Evolutionary conservation across 2,797 vertebrate species (phyloP).

Genomic region (Cuniculus paca): DNA sequence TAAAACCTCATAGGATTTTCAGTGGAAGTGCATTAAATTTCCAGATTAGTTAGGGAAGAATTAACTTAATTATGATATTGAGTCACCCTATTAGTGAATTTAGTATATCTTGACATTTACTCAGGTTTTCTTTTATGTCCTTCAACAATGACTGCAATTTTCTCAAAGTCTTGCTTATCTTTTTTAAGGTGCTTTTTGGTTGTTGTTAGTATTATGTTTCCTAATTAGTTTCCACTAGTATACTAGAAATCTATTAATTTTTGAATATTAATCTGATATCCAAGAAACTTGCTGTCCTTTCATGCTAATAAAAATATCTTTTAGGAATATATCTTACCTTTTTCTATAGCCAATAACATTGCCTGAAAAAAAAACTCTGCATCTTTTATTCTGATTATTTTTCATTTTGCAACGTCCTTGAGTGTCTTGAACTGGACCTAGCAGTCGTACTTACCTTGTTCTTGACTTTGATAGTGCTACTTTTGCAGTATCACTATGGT

Average conservation of each 20-base stretch:
- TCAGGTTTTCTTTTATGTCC: conserved; percentile 35
- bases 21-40: conserved; percentile 24
- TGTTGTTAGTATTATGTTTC: conserved; percentile 53
- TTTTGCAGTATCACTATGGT: conserved; percentile 23
- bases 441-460: neutral
- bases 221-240: conserved; percentile 30
- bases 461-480: neutral
- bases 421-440: neutral
- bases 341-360: neutral
- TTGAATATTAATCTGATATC: neutral
- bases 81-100: neutral
- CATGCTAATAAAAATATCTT: conserved; percentile 32
- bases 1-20: conserved; percentile 11
- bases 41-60: neutral
- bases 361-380: neutral
- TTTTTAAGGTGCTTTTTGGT: neutral
- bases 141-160: conserved; percentile 48
- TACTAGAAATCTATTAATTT: conserved; percentile 47
- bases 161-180: conserved; percentile 33
- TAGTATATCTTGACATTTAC: neutral
- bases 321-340: conserved; percentile 29
- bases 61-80: conserved; percentile 26
- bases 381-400: neutral
- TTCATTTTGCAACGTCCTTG: neutral
- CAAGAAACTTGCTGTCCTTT: neutral